Evolutionary conservation across 1,140 invertebrate species (phyloP).

Genomic region (Cataglyphis hispanica): DNA sequence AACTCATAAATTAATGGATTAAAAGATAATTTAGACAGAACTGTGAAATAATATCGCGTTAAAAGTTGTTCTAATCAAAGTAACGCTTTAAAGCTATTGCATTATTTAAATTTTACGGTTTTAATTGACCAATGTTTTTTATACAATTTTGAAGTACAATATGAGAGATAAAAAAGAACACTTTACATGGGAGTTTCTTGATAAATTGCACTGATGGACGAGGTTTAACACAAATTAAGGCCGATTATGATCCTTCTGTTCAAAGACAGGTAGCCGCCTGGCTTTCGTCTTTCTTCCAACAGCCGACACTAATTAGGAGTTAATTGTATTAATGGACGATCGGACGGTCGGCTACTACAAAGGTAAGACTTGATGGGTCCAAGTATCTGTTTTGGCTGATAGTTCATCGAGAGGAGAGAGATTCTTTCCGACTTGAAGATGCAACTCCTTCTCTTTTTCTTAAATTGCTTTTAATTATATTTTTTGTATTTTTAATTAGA

Average conservation of each 20-base stretch:
- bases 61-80: neutral
- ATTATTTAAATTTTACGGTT: conserved; percentile 23
- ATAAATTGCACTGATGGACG: conserved; percentile 34
- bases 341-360: conserved; percentile 69
- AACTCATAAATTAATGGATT: neutral
- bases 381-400: conserved; percentile 59
- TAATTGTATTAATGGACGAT: conserved; percentile 75
- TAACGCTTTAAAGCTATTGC: neutral
- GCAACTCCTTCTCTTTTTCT: neutral
- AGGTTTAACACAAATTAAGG: conserved; percentile 57
- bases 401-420: conserved; percentile 48
- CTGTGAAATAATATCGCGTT: neutral
- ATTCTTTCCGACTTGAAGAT: neutral
- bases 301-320: conserved; percentile 69
- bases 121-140: conserved; percentile 30
- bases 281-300: conserved; percentile 42
- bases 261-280: conserved; percentile 66
- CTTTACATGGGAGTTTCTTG: conserved; percentile 25
- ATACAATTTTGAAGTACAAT: neutral
- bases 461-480: conserved; percentile 6
- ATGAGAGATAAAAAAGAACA: conserved; percentile 15
- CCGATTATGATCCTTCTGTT: conserved; percentile 45
- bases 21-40: conserved; percentile 21
- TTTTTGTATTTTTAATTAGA: conserved; percentile 12
- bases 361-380: conserved; percentile 42